Conservation (phyloP, 2,888 invertebrate genomes). For the Tanypteryx hageni region DNA sequence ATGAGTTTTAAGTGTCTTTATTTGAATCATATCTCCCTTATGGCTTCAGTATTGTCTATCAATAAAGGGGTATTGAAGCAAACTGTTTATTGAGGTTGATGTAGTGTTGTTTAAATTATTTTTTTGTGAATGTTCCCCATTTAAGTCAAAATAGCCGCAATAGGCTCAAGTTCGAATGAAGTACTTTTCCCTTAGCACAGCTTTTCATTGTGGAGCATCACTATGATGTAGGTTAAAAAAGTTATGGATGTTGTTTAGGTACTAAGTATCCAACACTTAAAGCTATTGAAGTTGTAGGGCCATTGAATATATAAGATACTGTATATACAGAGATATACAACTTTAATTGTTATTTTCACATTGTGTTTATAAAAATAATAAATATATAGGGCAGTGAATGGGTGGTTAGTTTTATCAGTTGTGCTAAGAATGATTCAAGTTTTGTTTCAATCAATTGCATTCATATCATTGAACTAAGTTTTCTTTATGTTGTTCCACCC, state of each 20-base stretch:
- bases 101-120: conserved; percentile 35
- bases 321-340: background rate
- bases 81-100: background rate
- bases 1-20: conserved; percentile 59
- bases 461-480: conserved; percentile 9
- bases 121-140: conserved; percentile 54
- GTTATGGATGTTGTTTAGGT: conserved; percentile 47
- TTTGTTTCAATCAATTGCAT: conserved; percentile 21
- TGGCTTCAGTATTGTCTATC: conserved; percentile 30
- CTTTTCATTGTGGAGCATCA: conserved; percentile 1
- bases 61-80: conserved; percentile 48
- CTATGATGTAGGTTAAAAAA: conserved; percentile 12
- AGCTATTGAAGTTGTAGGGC: background rate
- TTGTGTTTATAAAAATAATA: conserved; percentile 7
- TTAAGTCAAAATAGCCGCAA: background rate
- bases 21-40: conserved; percentile 55
- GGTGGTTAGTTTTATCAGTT: conserved; percentile 25
- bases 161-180: background rate
- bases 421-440: background rate
- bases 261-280: conserved; percentile 2
- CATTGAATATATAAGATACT: conserved; percentile 22
- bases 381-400: conserved; percentile 15
- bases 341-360: background rate
- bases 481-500: conserved; percentile 34
- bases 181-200: background rate